phyloP scores from a whole-genome alignment of 2,888 invertebrate species.

The Paralinhomoeus sp. region DNA sequence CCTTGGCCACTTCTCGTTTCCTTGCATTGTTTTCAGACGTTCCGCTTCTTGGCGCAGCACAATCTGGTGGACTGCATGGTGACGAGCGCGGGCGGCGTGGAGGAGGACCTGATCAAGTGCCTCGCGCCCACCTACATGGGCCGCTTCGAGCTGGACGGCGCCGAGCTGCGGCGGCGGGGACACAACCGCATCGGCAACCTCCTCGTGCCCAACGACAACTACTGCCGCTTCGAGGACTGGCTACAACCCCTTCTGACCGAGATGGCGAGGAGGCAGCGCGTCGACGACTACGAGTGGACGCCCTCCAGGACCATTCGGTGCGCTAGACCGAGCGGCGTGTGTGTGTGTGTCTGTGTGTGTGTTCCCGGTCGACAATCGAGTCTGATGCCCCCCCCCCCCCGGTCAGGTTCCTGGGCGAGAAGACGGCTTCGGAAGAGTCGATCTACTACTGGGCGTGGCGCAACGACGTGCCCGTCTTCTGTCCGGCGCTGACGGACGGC shows the following conservation, averaged over 20 bases:
- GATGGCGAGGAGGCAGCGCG: conserved; percentile 62
- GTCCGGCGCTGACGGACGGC: conserved; percentile 92
- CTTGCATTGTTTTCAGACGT: conserved; percentile 30
- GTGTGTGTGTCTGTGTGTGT: no score
- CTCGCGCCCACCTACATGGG: conserved; percentile 78
- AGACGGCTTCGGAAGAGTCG: conserved; percentile 1
- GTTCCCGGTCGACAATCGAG: no score
- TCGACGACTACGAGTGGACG: conserved; percentile 43
- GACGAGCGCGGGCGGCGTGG: conserved; percentile 87
- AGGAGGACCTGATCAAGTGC: conserved; percentile 97
- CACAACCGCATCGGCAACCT: conserved; percentile 79
- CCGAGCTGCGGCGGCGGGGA: conserved; percentile 49
- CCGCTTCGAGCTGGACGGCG: conserved; percentile 40
- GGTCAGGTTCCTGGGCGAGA: no score
- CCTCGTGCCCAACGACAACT: conserved; percentile 89
- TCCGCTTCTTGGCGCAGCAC: conserved; percentile 54
- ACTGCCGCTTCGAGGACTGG: conserved; percentile 54
- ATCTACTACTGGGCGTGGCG: conserved; percentile 19
- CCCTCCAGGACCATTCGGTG: conserved; percentile 60
- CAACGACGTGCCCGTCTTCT: conserved; percentile 87
- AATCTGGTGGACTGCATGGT: conserved; percentile 72
- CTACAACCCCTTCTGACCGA: conserved; percentile 42
- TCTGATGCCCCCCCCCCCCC: no score
- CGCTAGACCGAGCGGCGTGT: no score
- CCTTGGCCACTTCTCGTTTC: no score